Evolutionary conservation across 1,140 invertebrate genomes (phyloP).

Genomic region (Sweltsa coloradensis): DNA sequence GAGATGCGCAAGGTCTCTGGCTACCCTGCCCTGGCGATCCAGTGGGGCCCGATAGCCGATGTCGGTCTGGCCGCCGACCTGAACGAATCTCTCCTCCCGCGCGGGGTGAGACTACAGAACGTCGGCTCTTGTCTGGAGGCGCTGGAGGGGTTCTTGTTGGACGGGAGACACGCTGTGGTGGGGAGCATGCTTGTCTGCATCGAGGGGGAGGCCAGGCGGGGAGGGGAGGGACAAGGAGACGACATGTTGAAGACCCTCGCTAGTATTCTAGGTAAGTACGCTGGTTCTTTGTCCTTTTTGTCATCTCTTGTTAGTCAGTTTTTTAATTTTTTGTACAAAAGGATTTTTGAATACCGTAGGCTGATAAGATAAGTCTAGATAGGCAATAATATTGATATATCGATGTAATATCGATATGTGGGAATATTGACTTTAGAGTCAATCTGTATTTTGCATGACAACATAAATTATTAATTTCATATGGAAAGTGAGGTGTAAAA

Average conservation of each 20-base stretch:
- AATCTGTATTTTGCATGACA: too few species aligned
- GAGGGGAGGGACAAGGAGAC: conserved; percentile 25
- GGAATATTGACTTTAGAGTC: too few species aligned
- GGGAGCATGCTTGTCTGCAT: conserved; percentile 55
- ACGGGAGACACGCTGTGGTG: conserved; percentile 46
- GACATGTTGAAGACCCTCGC: conserved; percentile 50
- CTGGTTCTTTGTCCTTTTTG: conserved; percentile 14
- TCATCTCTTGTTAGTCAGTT: conserved; percentile 1
- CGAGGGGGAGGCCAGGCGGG: conserved; percentile 49
- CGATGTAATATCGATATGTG: too few species aligned
- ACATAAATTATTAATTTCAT: too few species aligned
- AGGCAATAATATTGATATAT: too few species aligned
- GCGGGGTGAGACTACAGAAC: conserved; percentile 73
- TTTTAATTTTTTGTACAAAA: too few species aligned
- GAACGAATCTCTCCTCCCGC: conserved; percentile 23
- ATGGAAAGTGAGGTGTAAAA: too few species aligned
- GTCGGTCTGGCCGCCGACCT: conserved; percentile 63
- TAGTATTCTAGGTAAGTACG: conserved; percentile 41
- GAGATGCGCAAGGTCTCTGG: conserved; percentile 34
- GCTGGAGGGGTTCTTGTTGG: conserved; percentile 53
- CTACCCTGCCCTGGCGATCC: conserved; percentile 49
- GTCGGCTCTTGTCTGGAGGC: conserved; percentile 63
- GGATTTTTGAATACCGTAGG: too few species aligned
- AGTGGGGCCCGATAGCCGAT: conserved; percentile 60
- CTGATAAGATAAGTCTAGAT: too few species aligned